These are phyloP conservation scores for Anhinga rufa DNA, from an alignment of 2,113 vertebrate genomes.

Conservation along the genomic window DNA sequence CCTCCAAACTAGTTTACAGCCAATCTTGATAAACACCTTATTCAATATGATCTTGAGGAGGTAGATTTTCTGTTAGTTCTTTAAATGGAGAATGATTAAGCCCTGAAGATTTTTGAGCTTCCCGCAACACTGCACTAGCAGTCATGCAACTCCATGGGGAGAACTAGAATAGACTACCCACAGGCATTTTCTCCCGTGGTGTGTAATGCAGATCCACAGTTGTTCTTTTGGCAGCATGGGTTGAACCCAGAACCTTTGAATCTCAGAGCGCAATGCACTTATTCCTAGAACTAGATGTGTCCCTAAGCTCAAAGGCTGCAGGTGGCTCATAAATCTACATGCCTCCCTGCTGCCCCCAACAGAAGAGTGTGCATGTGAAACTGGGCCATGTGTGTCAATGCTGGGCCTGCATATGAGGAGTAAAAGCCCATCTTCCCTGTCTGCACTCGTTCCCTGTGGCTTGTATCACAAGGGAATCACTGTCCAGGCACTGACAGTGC, in stretches of 20 bases:
- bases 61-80: not conserved
- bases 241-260: not conserved
- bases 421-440: not conserved
- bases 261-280: not conserved
- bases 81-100: not conserved
- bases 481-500: not conserved
- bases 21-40: not conserved
- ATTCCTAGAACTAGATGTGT: not conserved
- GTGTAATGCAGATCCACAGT: not conserved
- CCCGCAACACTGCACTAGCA: not conserved
- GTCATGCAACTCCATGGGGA: not conserved
- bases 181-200: not conserved
- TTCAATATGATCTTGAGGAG: not conserved
- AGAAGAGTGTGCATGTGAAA: not conserved
- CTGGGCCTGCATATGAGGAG: not conserved
- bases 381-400: not conserved
- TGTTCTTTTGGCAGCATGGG: not conserved
- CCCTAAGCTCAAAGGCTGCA: not conserved
- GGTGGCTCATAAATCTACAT: not conserved
- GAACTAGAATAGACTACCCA: not conserved
- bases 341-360: not conserved
- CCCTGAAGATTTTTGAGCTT: not conserved
- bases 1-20: not conserved
- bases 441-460: not conserved
- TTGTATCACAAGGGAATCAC: not conserved